Evolutionary conservation across 2,113 vertebrate species (phyloP), one percentile per base, ranked within the genome.

Genomic region (Rhynchomys soricoides): DNA sequence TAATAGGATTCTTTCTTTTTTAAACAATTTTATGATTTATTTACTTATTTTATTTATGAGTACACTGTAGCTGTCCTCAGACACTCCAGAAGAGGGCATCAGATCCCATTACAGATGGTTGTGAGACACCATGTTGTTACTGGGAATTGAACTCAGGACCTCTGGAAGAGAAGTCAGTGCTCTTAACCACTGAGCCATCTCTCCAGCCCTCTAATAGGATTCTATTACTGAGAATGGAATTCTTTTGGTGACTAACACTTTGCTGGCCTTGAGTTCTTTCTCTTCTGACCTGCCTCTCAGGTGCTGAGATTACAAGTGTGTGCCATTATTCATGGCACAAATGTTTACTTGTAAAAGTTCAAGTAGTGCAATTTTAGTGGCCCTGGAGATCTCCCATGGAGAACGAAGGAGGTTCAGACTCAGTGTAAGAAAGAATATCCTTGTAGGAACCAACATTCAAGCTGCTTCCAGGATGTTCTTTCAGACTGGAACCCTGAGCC

Each of bases 371-470:
- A 19, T 50, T 0, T 15, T 31, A 0, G 5, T 43, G 43, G 0
- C 2, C 2, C 5, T 4, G 2, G 0, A 29, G 89, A 9, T 0
- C 0, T 5, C 0, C 71, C 21, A 97, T 98, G 98, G 98, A 98
- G 97, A 97, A 92, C 0, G 98, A 98, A 98, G 98, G 98, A 95
- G 97, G 98, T 93, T 40, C 86, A 0, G 13, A 16, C 5, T 34
- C 15, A 3, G 37, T 0, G 12, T 52, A 43, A 37, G 66, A 29
- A 78, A 70, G 31, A 34, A 1, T 29, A 0, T 29, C 11, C 19
- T 55, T 8, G 21, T 43, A 57, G 11, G 62, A 31, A 40, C 50
- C 21, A 74, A 45, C 31, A 19, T 68, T 85, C 50, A 8, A 34
- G 21, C 7, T 8, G 0, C 0, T 0, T 7, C 0, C 40, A 52